phyloP scores from a whole-genome alignment of 2,888 invertebrate genomes.

The Apantesis nais region DNA sequence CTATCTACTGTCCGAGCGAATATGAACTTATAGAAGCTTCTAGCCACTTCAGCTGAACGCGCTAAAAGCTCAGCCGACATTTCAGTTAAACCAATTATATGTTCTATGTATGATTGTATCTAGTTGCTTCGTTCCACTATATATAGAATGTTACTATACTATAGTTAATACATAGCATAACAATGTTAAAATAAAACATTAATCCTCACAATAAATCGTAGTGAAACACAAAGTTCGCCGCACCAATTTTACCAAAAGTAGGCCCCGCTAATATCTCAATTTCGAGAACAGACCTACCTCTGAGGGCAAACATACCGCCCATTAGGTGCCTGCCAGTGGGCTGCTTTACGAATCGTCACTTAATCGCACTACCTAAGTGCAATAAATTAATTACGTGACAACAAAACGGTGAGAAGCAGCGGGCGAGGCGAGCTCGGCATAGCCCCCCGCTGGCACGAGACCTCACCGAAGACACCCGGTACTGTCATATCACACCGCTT shows the following conservation, averaged over 20 bases:
- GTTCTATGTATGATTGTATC: no score
- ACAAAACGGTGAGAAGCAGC: conserved; percentile 76
- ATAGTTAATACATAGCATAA: conserved; percentile 30
- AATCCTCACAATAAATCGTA: conserved; percentile 58
- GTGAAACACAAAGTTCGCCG: conserved; percentile 71
- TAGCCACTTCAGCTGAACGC: neutral
- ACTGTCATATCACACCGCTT: conserved; percentile 76
- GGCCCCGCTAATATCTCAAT: conserved; percentile 79
- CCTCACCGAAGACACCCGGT: conserved; percentile 67
- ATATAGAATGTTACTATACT: no score
- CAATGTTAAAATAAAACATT: conserved; percentile 32
- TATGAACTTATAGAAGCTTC: neutral
- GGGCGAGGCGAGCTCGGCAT: conserved; percentile 66
- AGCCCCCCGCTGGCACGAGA: conserved; percentile 74
- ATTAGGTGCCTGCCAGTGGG: conserved; percentile 60
- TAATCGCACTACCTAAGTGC: conserved; percentile 60
- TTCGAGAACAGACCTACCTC: conserved; percentile 77
- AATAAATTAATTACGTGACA: conserved; percentile 85
- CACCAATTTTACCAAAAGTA: conserved; percentile 60
- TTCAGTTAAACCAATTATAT: neutral
- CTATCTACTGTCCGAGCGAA: neutral
- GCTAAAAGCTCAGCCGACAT: neutral
- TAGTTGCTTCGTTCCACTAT: no score
- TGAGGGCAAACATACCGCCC: conserved; percentile 78
- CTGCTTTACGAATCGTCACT: conserved; percentile 61